phyloP scores from a whole-genome alignment of 1,140 invertebrate genomes.

The Aphelinus atriplicis region DNA sequence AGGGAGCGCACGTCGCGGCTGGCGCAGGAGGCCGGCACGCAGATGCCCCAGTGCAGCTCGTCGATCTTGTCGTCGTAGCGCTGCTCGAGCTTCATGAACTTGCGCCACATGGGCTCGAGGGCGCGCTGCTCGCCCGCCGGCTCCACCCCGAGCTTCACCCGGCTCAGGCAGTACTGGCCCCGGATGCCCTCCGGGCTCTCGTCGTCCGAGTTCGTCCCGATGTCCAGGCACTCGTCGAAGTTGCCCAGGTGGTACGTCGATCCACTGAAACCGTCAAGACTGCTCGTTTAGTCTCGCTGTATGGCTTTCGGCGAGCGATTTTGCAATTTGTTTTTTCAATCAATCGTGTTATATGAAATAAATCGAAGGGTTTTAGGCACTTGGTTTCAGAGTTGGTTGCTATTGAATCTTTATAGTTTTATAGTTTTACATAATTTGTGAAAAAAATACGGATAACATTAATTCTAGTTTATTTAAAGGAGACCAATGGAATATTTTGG shows the following conservation, averaged over 20 bases:
- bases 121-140: conserved; percentile 40
- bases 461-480: too few relatives aligned
- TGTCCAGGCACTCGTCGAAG: conserved; percentile 73
- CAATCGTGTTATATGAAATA: too few relatives aligned
- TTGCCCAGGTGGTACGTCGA: conserved; percentile 74
- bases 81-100: conserved; percentile 47
- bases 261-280: conserved; percentile 55
- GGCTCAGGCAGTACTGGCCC: conserved; percentile 73
- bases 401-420: too few relatives aligned
- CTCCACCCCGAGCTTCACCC: conserved; percentile 59
- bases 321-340: too few relatives aligned
- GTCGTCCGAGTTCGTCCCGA: conserved; percentile 48
- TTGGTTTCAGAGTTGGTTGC: too few relatives aligned
- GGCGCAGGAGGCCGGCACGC: conserved; percentile 70
- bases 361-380: too few relatives aligned
- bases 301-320: too few relatives aligned
- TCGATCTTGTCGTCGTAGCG: conserved; percentile 62
- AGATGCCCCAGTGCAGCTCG: conserved; percentile 72
- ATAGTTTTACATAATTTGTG: too few relatives aligned
- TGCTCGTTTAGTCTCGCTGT: too few relatives aligned
- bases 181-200: conserved; percentile 50
- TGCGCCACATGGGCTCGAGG: conserved; percentile 47
- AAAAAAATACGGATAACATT: too few relatives aligned
- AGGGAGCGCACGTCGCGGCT: conserved; percentile 66
- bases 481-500: too few relatives aligned